phyloP scores from a whole-genome alignment of 2,888 invertebrate genomes.

The Limnephilus auricula region DNA sequence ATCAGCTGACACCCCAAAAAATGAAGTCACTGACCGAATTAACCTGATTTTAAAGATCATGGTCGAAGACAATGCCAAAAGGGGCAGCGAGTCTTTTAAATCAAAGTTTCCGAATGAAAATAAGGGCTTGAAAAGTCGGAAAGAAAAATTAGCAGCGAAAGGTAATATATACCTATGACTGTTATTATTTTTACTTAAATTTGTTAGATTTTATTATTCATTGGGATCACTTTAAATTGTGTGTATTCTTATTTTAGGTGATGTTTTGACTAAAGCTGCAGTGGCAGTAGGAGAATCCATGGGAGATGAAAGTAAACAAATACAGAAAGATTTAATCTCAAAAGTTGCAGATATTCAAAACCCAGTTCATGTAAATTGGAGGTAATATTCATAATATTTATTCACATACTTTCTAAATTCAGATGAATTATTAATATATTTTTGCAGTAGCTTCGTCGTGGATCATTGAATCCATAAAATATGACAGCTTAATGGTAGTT shows the following conservation, averaged over 20 bases:
- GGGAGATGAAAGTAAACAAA: conserved; percentile 76
- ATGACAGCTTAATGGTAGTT: no score
- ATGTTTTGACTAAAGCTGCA: conserved; percentile 80
- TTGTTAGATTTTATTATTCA: neutral
- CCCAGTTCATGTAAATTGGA: conserved; percentile 58
- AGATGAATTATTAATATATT: no score
- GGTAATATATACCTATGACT: conserved; percentile 67
- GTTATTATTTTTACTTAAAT: neutral
- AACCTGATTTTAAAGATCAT: conserved; percentile 74
- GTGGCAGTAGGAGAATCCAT: conserved; percentile 84
- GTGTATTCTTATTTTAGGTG: conserved; percentile 68
- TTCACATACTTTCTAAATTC: neutral
- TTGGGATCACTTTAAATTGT: neutral
- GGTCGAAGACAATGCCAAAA: conserved; percentile 73
- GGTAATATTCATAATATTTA: conserved; percentile 65
- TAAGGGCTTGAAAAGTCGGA: conserved; percentile 68
- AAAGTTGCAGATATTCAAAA: conserved; percentile 77
- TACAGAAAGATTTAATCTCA: conserved; percentile 80
- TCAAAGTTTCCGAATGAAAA: conserved; percentile 53
- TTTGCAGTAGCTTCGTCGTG: no score
- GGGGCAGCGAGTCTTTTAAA: conserved; percentile 67
- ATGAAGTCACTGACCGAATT: conserved; percentile 69
- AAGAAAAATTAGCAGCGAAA: conserved; percentile 69
- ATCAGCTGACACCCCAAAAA: neutral
- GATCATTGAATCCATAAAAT: no score